Evolutionary conservation across 1,140 invertebrate species (phyloP).

Genomic region (Drosophila lacertosa): DNA sequence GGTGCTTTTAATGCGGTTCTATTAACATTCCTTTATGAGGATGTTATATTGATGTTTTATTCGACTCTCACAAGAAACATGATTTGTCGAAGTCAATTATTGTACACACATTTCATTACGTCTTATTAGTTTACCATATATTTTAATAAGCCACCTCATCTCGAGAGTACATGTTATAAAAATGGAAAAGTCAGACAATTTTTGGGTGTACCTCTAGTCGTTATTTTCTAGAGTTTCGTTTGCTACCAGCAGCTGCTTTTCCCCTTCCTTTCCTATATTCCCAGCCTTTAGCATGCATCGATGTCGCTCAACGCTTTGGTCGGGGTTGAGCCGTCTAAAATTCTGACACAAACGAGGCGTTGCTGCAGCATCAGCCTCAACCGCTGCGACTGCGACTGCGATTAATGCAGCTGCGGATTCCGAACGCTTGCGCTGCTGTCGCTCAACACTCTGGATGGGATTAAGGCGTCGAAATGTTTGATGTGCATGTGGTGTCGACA

Average conservation of each 20-base stretch:
- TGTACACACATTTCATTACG: too few relatives aligned
- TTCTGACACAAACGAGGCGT: background rate
- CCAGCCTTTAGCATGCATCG: slow-evolving; percentile 18
- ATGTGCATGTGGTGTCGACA: background rate
- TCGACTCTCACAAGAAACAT: too few relatives aligned
- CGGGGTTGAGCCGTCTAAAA: slow-evolving; percentile 24
- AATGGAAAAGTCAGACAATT: too few relatives aligned
- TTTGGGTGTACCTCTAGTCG: too few relatives aligned
- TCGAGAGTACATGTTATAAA: too few relatives aligned
- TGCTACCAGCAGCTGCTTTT: background rate
- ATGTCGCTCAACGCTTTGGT: slow-evolving; percentile 25
- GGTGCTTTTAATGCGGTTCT: too few relatives aligned
- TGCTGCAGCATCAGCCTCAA: background rate
- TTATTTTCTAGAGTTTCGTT: background rate
- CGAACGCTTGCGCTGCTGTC: background rate
- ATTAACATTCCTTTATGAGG: too few relatives aligned
- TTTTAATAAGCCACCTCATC: too few relatives aligned
- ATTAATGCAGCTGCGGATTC: background rate
- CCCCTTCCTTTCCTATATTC: too few relatives aligned
- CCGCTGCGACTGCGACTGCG: background rate
- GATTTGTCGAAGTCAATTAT: too few relatives aligned
- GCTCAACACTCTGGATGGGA: slow-evolving; percentile 23
- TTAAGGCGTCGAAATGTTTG: slow-evolving; percentile 7
- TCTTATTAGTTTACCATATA: too few relatives aligned
- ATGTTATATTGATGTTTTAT: too few relatives aligned